phyloP scores from a whole-genome alignment of 2,113 vertebrate genomes.

The Rhabdornis inornatus region DNA sequence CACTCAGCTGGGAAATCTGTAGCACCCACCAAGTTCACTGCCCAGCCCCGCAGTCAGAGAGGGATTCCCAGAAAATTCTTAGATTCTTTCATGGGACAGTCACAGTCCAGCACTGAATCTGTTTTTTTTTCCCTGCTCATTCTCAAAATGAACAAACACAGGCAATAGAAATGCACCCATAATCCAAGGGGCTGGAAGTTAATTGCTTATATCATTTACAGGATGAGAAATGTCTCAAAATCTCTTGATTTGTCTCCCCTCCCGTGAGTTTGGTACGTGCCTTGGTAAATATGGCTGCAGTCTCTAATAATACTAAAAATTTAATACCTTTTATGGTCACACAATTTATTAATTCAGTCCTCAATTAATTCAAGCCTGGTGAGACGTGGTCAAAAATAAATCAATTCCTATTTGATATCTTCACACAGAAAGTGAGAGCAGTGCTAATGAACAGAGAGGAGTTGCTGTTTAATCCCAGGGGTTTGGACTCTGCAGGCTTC shows the following conservation, averaged over 20 bases:
- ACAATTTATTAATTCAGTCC: background rate
- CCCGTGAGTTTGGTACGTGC: rapidly evolving
- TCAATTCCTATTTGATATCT: background rate
- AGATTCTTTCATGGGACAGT: background rate
- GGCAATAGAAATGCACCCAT: background rate
- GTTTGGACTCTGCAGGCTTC: background rate
- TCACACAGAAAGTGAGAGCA: background rate
- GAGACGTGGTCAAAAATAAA: background rate
- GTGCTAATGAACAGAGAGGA: constrained; percentile 10
- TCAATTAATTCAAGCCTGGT: background rate
- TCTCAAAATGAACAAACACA: background rate
- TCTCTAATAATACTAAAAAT: background rate
- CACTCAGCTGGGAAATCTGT: background rate
- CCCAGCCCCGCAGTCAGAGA: background rate
- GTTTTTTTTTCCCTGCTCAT: background rate
- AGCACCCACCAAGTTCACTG: background rate
- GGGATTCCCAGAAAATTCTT: background rate
- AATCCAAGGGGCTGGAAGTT: background rate
- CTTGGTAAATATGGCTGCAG: background rate
- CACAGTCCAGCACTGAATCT: background rate
- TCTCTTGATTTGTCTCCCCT: background rate
- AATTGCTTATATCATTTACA: background rate
- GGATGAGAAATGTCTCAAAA: background rate
- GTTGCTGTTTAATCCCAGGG: background rate
- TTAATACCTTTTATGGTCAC: background rate